A percentile compares a stretch with the other conserved stretches of the same genome.
Evolutionary conservation across 92 coral and sea anemone genomes (phyloP).

Genomic region (Blastomussa wellsi): DNA sequence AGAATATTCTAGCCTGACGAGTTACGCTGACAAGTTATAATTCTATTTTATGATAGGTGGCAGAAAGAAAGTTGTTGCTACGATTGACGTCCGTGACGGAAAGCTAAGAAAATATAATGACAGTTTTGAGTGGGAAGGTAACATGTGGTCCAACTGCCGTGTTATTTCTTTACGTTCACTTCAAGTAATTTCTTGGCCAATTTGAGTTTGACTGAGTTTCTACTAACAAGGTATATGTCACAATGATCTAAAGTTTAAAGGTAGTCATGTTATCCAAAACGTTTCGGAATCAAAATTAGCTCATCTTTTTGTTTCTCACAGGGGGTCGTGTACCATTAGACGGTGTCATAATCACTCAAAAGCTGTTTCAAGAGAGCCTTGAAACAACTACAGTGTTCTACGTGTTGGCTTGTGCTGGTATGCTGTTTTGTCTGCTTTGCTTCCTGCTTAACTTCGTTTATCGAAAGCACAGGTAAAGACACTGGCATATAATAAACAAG

Average conservation of each 20-base stretch:
- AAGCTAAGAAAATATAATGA: conserved; percentile 33
- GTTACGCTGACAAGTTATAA: no score
- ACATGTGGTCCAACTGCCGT: neutral
- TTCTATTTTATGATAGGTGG: conserved; percentile 40
- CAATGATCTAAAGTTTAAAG: no score
- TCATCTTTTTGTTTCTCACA: conserved; percentile 16
- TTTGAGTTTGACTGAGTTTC: no score
- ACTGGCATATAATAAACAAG: neutral
- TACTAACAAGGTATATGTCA: no score
- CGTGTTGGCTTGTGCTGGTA: conserved; percentile 65
- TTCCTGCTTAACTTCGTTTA: conserved; percentile 67
- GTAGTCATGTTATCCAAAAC: no score
- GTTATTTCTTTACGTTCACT: neutral
- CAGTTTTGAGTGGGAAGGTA: conserved; percentile 73
- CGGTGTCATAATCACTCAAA: conserved; percentile 41
- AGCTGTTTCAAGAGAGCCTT: conserved; percentile 32
- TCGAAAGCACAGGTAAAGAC: conserved; percentile 66
- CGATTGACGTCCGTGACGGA: conserved; percentile 46
- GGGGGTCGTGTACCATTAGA: conserved; percentile 71
- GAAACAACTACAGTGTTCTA: conserved; percentile 49
- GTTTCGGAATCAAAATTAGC: neutral
- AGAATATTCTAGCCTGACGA: no score
- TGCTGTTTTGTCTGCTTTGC: conserved; percentile 67
- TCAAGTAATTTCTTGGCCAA: neutral
- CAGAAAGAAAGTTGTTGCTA: conserved; percentile 41